Evolutionary conservation across 2,797 vertebrate species (phyloP).

Genomic region (Macropodus opercularis): DNA sequence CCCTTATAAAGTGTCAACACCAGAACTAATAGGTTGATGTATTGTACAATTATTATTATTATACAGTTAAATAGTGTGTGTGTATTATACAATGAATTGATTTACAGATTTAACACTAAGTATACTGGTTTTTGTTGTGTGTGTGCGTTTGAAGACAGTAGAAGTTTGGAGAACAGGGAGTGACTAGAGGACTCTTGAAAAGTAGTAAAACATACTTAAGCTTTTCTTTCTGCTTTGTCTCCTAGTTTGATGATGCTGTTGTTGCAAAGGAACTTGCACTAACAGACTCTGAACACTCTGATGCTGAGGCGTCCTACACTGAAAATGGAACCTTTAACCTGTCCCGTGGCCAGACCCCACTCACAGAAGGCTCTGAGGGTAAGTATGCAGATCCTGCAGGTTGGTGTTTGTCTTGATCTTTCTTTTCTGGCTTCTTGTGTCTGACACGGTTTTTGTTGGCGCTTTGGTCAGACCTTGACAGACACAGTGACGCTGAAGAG

Average conservation of each 20-base stretch:
- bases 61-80: too few species aligned
- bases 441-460: conserved; percentile 14
- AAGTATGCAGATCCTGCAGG: neutral
- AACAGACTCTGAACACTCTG: conserved; percentile 96
- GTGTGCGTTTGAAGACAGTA: too few species aligned
- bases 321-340: conserved; percentile 98
- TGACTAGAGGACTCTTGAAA: too few species aligned
- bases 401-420: neutral
- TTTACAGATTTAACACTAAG: too few species aligned
- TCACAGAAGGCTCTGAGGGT: conserved; percentile 97
- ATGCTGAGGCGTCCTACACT: conserved; percentile 94
- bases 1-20: too few species aligned
- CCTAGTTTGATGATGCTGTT: conserved; percentile 90
- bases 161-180: too few species aligned
- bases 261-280: conserved; percentile 91
- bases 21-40: too few species aligned
- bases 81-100: too few species aligned
- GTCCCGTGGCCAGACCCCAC: conserved; percentile 94
- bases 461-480: conserved; percentile 85
- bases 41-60: too few species aligned
- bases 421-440: neutral
- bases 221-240: conserved; percentile 29
- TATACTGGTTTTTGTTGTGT: too few species aligned
- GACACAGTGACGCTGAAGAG: conserved; percentile 96
- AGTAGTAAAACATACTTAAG: neutral